A percentile compares a stretch with the other conserved stretches of the same genome.
Conservation (phyloP, 2,888 invertebrate genomes). For the Pristionchus entomophagus region DNA sequence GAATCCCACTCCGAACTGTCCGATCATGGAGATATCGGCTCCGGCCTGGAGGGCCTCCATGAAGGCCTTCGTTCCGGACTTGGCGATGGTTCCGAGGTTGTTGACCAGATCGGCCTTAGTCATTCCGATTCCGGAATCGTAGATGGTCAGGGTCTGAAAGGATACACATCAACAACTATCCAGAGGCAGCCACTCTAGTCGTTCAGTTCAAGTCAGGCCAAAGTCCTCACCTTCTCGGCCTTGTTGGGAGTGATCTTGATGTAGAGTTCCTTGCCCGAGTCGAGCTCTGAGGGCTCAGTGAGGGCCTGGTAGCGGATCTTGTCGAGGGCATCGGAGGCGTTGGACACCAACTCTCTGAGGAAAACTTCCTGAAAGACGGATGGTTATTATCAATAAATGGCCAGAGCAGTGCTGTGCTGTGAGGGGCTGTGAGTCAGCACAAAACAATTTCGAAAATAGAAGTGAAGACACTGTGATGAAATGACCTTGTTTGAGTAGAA, state of each 20-base stretch:
- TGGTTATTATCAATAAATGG: too few species aligned
- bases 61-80: conserved; percentile 99
- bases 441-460: too few species aligned
- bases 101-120: conserved; percentile 99
- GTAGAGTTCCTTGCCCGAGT: conserved; percentile 92
- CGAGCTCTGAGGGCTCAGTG: conserved; percentile 93
- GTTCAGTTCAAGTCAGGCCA: background rate
- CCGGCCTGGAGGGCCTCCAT: conserved; percentile 98
- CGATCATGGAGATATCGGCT: conserved; percentile 99
- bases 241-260: conserved; percentile 98
- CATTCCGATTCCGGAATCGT: conserved; percentile 90
- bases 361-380: conserved; percentile 90
- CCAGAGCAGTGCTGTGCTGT: too few species aligned
- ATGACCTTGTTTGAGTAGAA: conserved; percentile 92
- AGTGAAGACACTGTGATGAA: too few species aligned
- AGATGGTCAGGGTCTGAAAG: conserved; percentile 87
- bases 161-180: background rate
- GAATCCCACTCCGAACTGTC: conserved; percentile 99
- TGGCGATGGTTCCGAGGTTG: conserved; percentile 98
- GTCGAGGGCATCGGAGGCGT: conserved; percentile 90
- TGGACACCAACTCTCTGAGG: conserved; percentile 98
- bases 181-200: background rate
- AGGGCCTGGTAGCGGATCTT: conserved; percentile 93
- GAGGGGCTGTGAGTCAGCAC: too few species aligned
- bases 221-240: conserved; percentile 84